Evolutionary conservation across 1,140 invertebrate genomes (phyloP), one percentile per base, ranked within the genome.

Genomic region (Halesus radiatus): DNA sequence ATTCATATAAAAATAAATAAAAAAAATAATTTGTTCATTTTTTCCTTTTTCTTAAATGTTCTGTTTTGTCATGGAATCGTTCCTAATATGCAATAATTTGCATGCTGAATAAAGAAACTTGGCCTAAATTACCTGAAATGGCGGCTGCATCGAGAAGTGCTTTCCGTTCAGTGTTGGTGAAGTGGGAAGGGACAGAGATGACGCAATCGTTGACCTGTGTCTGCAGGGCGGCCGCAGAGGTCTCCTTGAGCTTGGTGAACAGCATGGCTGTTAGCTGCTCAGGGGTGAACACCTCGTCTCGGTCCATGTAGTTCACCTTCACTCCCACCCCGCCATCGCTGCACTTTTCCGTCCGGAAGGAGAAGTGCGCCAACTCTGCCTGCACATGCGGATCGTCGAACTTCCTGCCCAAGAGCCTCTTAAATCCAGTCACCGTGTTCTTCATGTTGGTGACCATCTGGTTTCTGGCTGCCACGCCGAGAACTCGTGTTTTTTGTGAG

Each of bases 171-270:
- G 94, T 92, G 90, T 99, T 98, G 18, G 97, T 99, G 85, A 94
- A 99, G 89, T 95, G 99, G 62, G 94, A 94, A 60, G 98, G 98
- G 80, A 98, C 97, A 76, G 97, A 97, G 84, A 99, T 96, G 4
- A 99, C 98, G 90, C 97, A 99, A 89, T 99, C 98, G 86, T 98
- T 97, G 20, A 98, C 94, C 87, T 97, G 96, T 20, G 95, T 96
- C 85, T 96, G 94, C 70, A 98, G 88, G n/a, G 94, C 95, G 78
- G 87, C 91, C 84, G 97, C 95, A 16, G 98, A 96, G 75, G 94
- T 96, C 85, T 97, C 95, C 87, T 98, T 99, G 62, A 99, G 90
- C 89, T 99, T 99, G 52, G 97, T 99, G 81, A 99, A 94, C 18
- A 99, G 90, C 96, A 99, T 99, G 15, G 96, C 98, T 26, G 96